Conservation (phyloP, 2,888 invertebrate species). For the Lasioglossum villosulum region DNA sequence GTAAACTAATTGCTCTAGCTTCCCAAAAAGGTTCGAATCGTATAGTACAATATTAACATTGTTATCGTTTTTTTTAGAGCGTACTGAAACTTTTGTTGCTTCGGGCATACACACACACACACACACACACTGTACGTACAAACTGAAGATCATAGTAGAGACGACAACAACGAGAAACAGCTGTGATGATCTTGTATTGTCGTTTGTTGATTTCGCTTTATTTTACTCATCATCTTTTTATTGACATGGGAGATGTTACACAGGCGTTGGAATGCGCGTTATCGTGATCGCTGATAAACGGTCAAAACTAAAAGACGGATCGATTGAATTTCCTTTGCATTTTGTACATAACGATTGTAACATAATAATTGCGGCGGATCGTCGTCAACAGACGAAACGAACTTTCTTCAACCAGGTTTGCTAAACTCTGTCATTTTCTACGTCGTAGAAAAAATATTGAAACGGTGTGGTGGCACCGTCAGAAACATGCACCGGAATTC, state of each 20-base stretch:
- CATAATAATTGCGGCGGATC: conserved; percentile 44
- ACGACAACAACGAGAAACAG: not conserved
- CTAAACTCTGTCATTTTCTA: conserved; percentile 62
- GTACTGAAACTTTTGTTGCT: too few relatives aligned
- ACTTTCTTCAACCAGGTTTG: conserved; percentile 33
- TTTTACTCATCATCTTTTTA: conserved; percentile 72
- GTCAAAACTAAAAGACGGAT: conserved; percentile 70
- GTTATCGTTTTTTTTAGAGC: too few relatives aligned
- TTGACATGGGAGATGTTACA: conserved; percentile 81
- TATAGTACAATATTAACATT: too few relatives aligned
- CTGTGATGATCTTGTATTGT: not conserved
- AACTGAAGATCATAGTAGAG: not conserved
- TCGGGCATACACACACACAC: too few relatives aligned
- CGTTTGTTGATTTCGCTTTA: conserved; percentile 33
- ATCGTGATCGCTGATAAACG: conserved; percentile 71
- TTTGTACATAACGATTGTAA: conserved; percentile 61
- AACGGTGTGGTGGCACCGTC: conserved; percentile 43
- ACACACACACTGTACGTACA: too few relatives aligned
- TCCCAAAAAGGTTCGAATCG: too few relatives aligned
- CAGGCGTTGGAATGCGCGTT: conserved; percentile 79
- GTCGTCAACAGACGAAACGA: conserved; percentile 51
- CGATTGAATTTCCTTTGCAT: conserved; percentile 57
- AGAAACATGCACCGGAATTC: conserved; percentile 30
- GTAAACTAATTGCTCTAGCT: too few relatives aligned
- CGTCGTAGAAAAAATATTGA: conserved; percentile 74